These are phyloP conservation scores for Archips crataeganus DNA, from an alignment of 2,888 invertebrate genomes.

Conservation along the genomic window DNA sequence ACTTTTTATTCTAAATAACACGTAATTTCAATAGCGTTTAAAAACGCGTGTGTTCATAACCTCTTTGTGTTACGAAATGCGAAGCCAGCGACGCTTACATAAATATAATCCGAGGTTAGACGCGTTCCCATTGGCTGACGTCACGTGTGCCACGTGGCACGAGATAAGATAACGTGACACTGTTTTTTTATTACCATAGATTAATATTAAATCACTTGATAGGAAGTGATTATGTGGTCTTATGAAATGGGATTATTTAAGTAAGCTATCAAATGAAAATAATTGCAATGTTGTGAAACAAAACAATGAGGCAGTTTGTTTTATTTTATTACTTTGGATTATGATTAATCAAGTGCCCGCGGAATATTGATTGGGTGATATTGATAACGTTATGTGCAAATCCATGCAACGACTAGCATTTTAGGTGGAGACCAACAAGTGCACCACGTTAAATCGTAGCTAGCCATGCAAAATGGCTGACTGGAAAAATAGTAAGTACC, in stretches of 20 bases:
- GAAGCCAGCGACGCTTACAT: constrained; percentile 61
- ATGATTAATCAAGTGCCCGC: too few species aligned
- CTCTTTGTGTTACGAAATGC: constrained; percentile 64
- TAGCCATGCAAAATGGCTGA: too few species aligned
- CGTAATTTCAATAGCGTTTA: constrained; percentile 37
- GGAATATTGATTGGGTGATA: too few species aligned
- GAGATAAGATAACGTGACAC: not conserved
- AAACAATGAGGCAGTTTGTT: not conserved
- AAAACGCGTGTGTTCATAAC: constrained; percentile 67
- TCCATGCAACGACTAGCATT: too few species aligned
- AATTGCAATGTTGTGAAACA: not conserved
- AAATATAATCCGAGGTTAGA: constrained; percentile 55
- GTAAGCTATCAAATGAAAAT: not conserved
- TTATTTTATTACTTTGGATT: not conserved
- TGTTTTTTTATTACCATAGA: not conserved
- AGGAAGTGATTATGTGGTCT: not conserved
- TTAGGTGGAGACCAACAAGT: too few species aligned
- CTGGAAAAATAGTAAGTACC: too few species aligned
- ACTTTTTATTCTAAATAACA: constrained; percentile 21
- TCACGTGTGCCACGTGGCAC: constrained; percentile 25
- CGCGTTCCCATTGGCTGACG: constrained; percentile 54
- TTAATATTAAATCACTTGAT: not conserved
- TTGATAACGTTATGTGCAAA: too few species aligned
- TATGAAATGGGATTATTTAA: not conserved
- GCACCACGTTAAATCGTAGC: too few species aligned